These are phyloP conservation scores for Heliconius hortense DNA, from an alignment of 2,888 invertebrate genomes.

Conservation along the genomic window DNA sequence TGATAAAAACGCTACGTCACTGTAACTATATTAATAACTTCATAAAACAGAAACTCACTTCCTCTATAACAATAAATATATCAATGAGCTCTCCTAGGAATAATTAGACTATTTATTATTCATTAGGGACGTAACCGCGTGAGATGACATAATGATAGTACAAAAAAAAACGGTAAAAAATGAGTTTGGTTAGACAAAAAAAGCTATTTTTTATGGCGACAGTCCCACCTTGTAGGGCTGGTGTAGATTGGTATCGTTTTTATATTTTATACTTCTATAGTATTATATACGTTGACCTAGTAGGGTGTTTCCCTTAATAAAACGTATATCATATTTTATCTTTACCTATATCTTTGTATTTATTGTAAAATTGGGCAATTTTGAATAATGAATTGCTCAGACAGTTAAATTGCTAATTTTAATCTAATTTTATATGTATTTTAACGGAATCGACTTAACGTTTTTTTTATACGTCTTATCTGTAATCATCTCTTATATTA, in stretches of 20 bases:
- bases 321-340: constrained; percentile 23
- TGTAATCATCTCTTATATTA: background rate
- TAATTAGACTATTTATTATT: constrained; percentile 64
- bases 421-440: constrained; percentile 9
- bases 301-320: constrained; percentile 22
- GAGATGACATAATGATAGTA: constrained; percentile 60
- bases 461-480: background rate
- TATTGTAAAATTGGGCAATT: constrained; percentile 19
- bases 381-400: constrained; percentile 14
- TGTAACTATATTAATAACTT: constrained; percentile 3
- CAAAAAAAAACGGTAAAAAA: constrained; percentile 49
- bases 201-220: constrained; percentile 51
- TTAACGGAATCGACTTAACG: background rate
- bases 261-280: constrained; percentile 13
- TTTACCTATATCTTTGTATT: constrained; percentile 20
- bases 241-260: constrained; percentile 42
- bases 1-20: background rate
- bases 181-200: constrained; percentile 45
- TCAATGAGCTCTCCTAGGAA: constrained; percentile 55
- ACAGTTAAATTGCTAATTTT: constrained; percentile 4
- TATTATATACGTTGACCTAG: constrained; percentile 30
- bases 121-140: constrained; percentile 56
- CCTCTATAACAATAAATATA: constrained; percentile 48
- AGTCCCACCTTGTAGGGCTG: constrained; percentile 38
- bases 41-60: constrained; percentile 21